A percentile compares a stretch with the other conserved stretches of the same genome.
These are phyloP conservation scores for Brachionus angularis DNA, from an alignment of 1,140 invertebrate species.

Conservation along the genomic window DNA sequence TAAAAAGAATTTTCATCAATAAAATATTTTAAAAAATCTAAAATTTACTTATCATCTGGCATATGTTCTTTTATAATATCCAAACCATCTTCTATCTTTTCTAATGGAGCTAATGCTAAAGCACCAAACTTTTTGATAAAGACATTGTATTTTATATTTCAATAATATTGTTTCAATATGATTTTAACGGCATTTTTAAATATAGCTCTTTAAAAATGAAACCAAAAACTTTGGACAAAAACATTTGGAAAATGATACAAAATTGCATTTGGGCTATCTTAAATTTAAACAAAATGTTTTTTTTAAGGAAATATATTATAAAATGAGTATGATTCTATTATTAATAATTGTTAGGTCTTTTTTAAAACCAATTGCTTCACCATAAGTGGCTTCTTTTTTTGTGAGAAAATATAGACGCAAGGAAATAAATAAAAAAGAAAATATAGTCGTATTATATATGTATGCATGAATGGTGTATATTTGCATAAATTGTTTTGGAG, in stretches of 20 bases:
- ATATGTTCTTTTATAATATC: background rate
- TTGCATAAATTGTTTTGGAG: constrained; percentile 9
- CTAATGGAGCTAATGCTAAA: background rate
- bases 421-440: too few relatives aligned
- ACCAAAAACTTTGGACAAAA: background rate
- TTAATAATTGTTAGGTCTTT: background rate
- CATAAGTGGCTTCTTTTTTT: constrained; percentile 5
- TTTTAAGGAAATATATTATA: background rate
- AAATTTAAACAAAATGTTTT: background rate
- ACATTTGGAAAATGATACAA: background rate
- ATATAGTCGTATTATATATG: constrained; percentile 7
- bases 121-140: constrained; percentile 4
- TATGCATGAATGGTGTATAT: constrained; percentile 9
- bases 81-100: background rate
- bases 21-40: too few relatives aligned
- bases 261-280: background rate
- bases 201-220: constrained; percentile 4
- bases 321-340: too few relatives aligned
- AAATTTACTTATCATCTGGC: too few relatives aligned
- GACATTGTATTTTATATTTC: background rate
- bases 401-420: constrained; percentile 16
- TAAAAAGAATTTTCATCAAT: too few relatives aligned
- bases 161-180: background rate
- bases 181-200: constrained; percentile 11
- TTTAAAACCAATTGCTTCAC: background rate